Evolutionary conservation across 2,113 vertebrate genomes (phyloP), one percentile per base, ranked within the genome.

Genomic region (Zosterops lateralis): DNA sequence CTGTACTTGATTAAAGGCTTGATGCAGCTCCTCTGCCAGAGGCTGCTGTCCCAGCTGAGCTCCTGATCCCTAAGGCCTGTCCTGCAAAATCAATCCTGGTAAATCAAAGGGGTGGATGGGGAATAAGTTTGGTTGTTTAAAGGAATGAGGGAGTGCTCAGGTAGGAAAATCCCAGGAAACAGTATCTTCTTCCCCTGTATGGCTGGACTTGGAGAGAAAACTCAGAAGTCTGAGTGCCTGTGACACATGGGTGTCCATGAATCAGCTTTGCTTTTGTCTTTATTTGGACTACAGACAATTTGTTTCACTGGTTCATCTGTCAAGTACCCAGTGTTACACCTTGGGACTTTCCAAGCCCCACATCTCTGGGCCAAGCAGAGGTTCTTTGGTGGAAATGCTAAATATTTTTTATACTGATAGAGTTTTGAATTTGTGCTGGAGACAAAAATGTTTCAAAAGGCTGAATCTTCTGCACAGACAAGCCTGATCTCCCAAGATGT

Each of bases 61-160:
- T 82, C 36, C 66, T 61, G 48, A 24, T 8, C 40, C 45, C 44
- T 44, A 9, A 51, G 38, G 45, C 13, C 50, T 0, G 0, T 65
- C 70, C 87, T 82, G 81, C 34, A 75, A 75, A 87, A 78, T 53
- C 45, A 50, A 0, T 17, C 22, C 62, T 68, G 45, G 36, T 7
- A 92, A 65, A 79, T 65, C 60, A 29, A 48, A 50, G 32, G 3
- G 2, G 3, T 66, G 18, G 47, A 9, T 56, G 64, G 17, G 25
- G 16, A 57, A 14, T 0, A 0, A 47, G 14, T 45, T 77, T 54
- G 14, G 34, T n/a, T 62, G 19, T 20, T 83, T 66, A 79, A 87
- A 66, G 17, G 22, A 76, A 57, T 11, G 38, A 65, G 50, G 9
- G 56, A 44, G 24, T 2, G 7, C 3, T 74, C 3, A 9, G n/a